Percentiles rank a stretch among this genome's conserved stretches.
Conservation (phyloP, 2,888 invertebrate species). For the Athalia rosae region DNA sequence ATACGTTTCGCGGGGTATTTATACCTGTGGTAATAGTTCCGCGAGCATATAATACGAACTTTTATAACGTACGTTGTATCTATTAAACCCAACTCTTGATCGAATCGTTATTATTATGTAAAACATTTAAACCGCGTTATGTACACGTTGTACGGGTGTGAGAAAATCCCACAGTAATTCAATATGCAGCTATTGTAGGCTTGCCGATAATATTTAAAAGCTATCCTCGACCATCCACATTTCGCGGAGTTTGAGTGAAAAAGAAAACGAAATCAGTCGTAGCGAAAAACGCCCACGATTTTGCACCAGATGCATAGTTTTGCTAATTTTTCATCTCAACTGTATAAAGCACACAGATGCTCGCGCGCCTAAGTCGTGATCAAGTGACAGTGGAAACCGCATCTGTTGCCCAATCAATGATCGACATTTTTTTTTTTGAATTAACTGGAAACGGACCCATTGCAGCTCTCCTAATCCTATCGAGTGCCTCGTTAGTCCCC, state of each 20-base stretch:
- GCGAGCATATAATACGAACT: background rate
- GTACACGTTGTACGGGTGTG: background rate
- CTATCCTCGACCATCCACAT: no score
- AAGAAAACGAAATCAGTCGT: background rate
- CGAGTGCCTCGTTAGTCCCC: no score
- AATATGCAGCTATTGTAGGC: no score
- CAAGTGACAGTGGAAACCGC: background rate
- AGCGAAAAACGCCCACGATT: background rate
- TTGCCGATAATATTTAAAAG: no score
- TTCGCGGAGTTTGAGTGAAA: no score
- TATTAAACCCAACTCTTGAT: constrained; percentile 2
- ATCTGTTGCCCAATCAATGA: constrained; percentile 1
- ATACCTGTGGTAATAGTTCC: constrained; percentile 36
- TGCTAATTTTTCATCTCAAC: background rate
- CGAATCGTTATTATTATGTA: background rate
- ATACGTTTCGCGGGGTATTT: constrained; percentile 41
- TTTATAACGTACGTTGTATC: background rate
- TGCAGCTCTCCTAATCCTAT: background rate
- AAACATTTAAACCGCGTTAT: background rate
- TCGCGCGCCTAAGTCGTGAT: background rate
- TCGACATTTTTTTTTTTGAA: background rate
- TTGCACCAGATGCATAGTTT: background rate
- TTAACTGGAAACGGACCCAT: background rate
- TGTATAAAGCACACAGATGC: background rate
- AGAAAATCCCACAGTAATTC: background rate